Evolutionary conservation across 2,113 vertebrate species (phyloP).

Genomic region (Cavia aperea): DNA sequence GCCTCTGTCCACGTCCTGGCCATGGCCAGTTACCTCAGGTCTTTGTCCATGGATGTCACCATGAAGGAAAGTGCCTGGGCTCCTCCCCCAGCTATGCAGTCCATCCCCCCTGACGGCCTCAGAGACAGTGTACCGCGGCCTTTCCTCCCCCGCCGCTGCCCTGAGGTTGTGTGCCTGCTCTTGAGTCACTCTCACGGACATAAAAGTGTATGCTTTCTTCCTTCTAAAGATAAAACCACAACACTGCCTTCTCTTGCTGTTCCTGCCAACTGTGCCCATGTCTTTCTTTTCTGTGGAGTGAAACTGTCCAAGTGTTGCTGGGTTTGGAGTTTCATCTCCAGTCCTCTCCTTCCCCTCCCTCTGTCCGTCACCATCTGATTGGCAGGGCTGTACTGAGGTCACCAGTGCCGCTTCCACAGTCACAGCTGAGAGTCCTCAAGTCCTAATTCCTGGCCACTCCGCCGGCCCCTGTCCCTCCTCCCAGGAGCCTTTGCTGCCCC

Average conservation of each 20-base stretch:
- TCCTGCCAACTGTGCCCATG: neutral
- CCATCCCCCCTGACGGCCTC: neutral
- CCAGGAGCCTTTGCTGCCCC: neutral
- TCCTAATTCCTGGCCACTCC: neutral
- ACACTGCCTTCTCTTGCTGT: neutral
- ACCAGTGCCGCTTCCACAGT: neutral
- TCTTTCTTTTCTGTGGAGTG: neutral
- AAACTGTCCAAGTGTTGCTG: neutral
- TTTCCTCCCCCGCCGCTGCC: neutral
- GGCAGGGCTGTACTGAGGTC: neutral
- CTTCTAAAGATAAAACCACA: neutral
- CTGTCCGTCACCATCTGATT: neutral
- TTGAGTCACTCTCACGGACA: neutral
- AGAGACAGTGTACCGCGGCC: neutral
- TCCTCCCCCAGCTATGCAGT: neutral
- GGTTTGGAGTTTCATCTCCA: neutral
- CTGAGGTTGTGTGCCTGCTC: too few species aligned
- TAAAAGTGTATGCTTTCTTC: neutral
- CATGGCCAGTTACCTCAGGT: neutral
- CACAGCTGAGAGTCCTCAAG: neutral
- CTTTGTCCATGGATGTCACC: neutral
- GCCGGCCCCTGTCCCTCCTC: neutral
- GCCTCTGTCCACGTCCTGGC: neutral
- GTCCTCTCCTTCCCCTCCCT: neutral
- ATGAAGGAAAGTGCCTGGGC: neutral